phyloP scores from a whole-genome alignment of 2,888 invertebrate species.

The Napeogenes sylphis region DNA sequence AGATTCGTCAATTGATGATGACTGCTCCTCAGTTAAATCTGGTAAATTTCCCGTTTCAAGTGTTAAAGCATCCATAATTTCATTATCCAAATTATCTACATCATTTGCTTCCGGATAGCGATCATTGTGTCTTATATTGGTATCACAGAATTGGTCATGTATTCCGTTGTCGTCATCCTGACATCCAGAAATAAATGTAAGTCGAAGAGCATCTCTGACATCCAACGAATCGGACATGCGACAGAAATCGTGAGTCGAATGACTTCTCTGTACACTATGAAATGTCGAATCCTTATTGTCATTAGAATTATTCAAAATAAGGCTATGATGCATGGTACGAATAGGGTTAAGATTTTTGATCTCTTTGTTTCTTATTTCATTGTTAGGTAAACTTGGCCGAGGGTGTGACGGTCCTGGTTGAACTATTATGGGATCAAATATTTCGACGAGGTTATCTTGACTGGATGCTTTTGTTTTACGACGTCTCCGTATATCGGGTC shows the following conservation, averaged over 20 bases:
- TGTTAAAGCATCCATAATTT: conserved; percentile 61
- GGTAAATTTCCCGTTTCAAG: conserved; percentile 62
- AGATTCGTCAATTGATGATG: conserved; percentile 62
- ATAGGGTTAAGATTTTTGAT: conserved; percentile 21
- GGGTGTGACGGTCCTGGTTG: conserved; percentile 25
- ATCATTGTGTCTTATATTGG: conserved; percentile 68
- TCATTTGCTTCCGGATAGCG: conserved; percentile 64
- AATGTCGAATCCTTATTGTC: conserved; percentile 47
- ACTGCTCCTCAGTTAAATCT: conserved; percentile 63
- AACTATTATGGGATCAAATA: conserved; percentile 20
- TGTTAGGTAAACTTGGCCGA: conserved; percentile 21
- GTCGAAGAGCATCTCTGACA: conserved; percentile 33
- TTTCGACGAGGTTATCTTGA: conserved; percentile 38
- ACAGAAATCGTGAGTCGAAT: conserved; percentile 50
- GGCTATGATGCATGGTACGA: conserved; percentile 49
- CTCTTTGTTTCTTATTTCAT: conserved; percentile 23
- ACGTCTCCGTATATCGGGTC: conserved; percentile 8
- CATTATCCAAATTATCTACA: conserved; percentile 60
- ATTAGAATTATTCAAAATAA: conserved; percentile 40
- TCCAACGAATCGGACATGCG: conserved; percentile 29
- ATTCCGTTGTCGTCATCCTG: conserved; percentile 23
- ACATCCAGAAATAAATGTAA: conserved; percentile 38
- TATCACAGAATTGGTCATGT: conserved; percentile 50
- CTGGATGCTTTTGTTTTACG: conserved; percentile 47
- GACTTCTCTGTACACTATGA: conserved; percentile 46